Evolutionary conservation across 1,140 invertebrate genomes (phyloP), one percentile per base, ranked within the genome.

Genomic region (Megathymus violae): DNA sequence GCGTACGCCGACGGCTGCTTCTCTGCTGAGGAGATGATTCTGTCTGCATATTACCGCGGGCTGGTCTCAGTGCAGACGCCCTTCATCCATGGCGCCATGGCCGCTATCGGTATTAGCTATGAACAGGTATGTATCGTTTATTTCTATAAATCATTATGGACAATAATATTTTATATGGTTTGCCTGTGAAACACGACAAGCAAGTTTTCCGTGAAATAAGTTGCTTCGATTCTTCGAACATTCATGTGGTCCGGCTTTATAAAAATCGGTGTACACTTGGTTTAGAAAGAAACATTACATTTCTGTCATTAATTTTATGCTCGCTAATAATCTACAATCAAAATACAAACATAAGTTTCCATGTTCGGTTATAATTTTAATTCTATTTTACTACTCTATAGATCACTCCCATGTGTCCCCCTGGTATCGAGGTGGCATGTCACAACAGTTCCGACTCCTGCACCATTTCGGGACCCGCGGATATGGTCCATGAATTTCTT

Each of bases 1-100:
- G 96, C 95, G 2, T 98, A 98, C 80, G 96, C 95, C 58, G 96
- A 97, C 81, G 96, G 95, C 1, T 94, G 93, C 62, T 93, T 97
- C 25, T 97, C 95, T 0, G 93, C 94, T 1, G 96, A 97, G 70
- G 94, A 98, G 86, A 96, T 95, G 70, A 92, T 98, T 9, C 78
- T 96, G 3, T 91, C 94, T 13, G 95, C 96, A 3, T 97, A 97
- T 81, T 96, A 93, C 64, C 91, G 96, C 89, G 97, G 97, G 4
- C 80, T 93, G 46, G 96, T 95, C 22, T 96, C 96, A n/a, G 80
- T 94, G 46, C 94, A 97, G 67, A 94, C 94, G 0, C 91, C 94
- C 25, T 87, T 96, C 13, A 91, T 94, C 15, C 73, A 75, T 1
- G 96, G 96, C 19, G 94, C 94, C 22, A 97, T 97, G 96, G 95